phyloP scores from a whole-genome alignment of 2,113 vertebrate genomes.

The Myanophis thanlyinensis region DNA sequence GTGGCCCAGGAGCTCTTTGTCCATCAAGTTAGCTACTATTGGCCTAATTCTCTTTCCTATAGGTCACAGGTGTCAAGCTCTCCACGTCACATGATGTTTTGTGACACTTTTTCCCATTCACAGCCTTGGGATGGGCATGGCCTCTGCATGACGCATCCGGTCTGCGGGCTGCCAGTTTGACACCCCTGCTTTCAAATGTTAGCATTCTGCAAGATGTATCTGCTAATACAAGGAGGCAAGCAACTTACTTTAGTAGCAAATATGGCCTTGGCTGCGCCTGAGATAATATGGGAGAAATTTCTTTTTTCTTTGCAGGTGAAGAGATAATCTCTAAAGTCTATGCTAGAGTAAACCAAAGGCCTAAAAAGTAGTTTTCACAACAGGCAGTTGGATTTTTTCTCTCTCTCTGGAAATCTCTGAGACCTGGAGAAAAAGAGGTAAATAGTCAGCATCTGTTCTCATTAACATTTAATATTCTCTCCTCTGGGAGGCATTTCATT shows the following conservation, averaged over 20 bases:
- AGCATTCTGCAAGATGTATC: background rate
- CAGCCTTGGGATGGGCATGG: no score
- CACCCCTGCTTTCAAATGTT: background rate
- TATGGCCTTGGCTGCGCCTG: background rate
- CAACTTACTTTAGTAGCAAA: background rate
- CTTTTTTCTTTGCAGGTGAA: background rate
- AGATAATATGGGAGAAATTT: background rate
- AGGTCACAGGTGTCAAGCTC: no score
- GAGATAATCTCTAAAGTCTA: background rate
- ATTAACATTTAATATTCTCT: background rate
- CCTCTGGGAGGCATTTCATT: background rate
- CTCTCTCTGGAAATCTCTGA: background rate
- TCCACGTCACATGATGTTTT: no score
- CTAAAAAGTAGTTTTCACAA: background rate
- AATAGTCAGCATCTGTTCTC: conserved; percentile 13
- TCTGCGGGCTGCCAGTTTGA: no score
- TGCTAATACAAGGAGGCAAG: background rate
- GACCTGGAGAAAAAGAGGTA: background rate
- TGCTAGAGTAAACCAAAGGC: background rate
- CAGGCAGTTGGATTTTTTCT: background rate
- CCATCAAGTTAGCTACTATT: background rate
- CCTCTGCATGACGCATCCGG: no score
- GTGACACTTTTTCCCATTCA: no score
- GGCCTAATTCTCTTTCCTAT: background rate
- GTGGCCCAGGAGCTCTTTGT: background rate